Percentiles rank a stretch among this genome's conserved stretches.
Conservation (phyloP, 2,797 vertebrate species). For the Vultur gryphus region DNA sequence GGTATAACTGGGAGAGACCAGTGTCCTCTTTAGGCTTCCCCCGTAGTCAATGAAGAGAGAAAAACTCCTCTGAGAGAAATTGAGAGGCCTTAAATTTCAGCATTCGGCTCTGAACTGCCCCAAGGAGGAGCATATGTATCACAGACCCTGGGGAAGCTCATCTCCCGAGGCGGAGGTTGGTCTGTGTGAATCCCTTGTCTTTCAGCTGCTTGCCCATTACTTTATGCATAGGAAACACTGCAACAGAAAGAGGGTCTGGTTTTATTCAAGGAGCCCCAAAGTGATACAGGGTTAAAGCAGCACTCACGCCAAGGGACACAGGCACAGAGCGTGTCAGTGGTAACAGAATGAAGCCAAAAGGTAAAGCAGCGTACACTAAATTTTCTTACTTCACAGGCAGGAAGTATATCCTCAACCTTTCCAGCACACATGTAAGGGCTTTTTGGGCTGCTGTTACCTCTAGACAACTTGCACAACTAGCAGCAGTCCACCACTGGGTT, state of each 20-base stretch:
- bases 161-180: background rate
- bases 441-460: background rate
- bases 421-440: background rate
- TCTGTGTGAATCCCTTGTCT: background rate
- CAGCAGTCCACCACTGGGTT: background rate
- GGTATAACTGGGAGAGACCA: background rate
- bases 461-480: background rate
- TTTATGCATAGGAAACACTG: background rate
- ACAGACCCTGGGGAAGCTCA: background rate
- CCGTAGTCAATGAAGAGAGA: background rate
- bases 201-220: background rate
- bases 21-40: background rate
- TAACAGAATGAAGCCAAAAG: background rate
- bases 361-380: fast-evolving
- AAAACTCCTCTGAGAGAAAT: background rate
- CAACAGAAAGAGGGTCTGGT: background rate
- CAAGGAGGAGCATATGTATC: background rate
- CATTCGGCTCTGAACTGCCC: background rate
- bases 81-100: background rate
- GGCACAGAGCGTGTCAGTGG: background rate
- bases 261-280: background rate
- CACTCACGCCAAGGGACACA: background rate
- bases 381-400: background rate
- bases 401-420: background rate
- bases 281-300: background rate